Evolutionary conservation across 1,140 invertebrate genomes (phyloP), one percentile per base, ranked within the genome.

Genomic region (Bombus confusus): DNA sequence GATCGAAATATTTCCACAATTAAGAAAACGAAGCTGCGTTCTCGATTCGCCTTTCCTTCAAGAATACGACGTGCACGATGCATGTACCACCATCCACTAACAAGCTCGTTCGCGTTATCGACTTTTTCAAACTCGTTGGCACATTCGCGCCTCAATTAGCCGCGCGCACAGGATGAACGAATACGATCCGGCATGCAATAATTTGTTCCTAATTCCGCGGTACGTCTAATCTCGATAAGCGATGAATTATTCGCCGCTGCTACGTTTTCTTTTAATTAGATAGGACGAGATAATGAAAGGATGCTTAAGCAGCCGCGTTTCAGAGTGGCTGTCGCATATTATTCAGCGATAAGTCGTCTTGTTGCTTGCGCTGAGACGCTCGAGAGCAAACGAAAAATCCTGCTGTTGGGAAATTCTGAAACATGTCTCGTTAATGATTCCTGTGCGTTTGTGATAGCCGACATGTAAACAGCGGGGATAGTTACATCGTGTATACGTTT

Each of bases 261-360:
- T 47, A 31, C 25, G 62, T 81, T 72, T 73, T 72, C 68, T 81
- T 81, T 81, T 72, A 79, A 59, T 81, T 59, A 57, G 47, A n/a
- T 31, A 10, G n/a, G 47, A 81, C 43, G 34, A 34, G 43, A 57
- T 71, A 71, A 71, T 43, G 59, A 66, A 34, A 41, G 59, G 76
- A 66, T 64, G 59, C 28, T 78, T 34, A 43, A 78, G 18, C 39
- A 43, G 12, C 18, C 59, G 28, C 8, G 39, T 31, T 6, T 10
- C 22, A 25, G 18, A 25, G 43, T 25, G 3, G 9, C 78, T 71
- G 43, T 71, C 34, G 68, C 37, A 64, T 82, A 82, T 82, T 64
- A 82, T 82, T 64, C 80, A 64, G 25, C 69, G 78, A 84, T 87
- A 84, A 83, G 68, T 52, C 41, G 34, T 64, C 79, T 59, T 28